Evolutionary conservation across 2,113 vertebrate genomes (phyloP).

Genomic region (Embiotoca jacksoni): DNA sequence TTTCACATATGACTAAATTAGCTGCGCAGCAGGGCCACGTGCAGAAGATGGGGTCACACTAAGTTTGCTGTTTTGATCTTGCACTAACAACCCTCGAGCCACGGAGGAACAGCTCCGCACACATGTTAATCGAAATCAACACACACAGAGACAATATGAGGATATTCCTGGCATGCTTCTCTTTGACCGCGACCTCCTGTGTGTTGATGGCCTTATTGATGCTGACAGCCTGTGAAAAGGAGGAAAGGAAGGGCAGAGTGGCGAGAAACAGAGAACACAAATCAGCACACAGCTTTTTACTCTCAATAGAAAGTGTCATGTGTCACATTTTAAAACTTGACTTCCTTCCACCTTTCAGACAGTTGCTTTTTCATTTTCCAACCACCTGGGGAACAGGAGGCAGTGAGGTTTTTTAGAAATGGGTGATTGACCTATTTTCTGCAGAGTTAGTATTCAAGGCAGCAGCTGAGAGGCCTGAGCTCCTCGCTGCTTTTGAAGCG

Average conservation of each 20-base stretch:
- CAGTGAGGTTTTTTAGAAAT: slow-evolving; percentile 10
- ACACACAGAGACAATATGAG: slow-evolving; percentile 77
- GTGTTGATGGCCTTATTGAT: slow-evolving; percentile 99
- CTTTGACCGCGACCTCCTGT: slow-evolving; percentile 99
- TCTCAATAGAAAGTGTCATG: slow-evolving; percentile 13
- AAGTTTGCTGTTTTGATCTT: slow-evolving; percentile 49
- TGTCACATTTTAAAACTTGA: slow-evolving; percentile 35
- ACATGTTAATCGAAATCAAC: slow-evolving; percentile 25
- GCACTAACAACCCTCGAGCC: slow-evolving; percentile 50
- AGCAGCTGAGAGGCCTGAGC: slow-evolving; percentile 52
- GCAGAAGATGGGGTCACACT: slow-evolving; percentile 29
- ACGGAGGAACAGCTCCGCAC: slow-evolving; percentile 1
- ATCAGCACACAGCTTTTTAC: slow-evolving; percentile 45
- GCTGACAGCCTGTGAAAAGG: slow-evolving; percentile 92
- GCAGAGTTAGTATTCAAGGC: slow-evolving; percentile 65
- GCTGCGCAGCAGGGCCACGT: slow-evolving; percentile 31
- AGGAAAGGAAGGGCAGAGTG: slow-evolving; percentile 19
- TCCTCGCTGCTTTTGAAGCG: slow-evolving; percentile 43
- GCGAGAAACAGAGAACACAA: slow-evolving; percentile 34
- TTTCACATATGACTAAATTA: slow-evolving; percentile 44
- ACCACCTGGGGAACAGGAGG: slow-evolving; percentile 32
- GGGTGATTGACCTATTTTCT: slow-evolving; percentile 70
- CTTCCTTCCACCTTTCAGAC: slow-evolving; percentile 29
- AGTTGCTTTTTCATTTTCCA: slow-evolving; percentile 10
- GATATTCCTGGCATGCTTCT: slow-evolving; percentile 99